A percentile compares a stretch with the other conserved stretches of the same genome.
These are phyloP conservation scores for Pseudochirops cupreus DNA, from an alignment of 2,797 vertebrate species.

Conservation along the genomic window DNA sequence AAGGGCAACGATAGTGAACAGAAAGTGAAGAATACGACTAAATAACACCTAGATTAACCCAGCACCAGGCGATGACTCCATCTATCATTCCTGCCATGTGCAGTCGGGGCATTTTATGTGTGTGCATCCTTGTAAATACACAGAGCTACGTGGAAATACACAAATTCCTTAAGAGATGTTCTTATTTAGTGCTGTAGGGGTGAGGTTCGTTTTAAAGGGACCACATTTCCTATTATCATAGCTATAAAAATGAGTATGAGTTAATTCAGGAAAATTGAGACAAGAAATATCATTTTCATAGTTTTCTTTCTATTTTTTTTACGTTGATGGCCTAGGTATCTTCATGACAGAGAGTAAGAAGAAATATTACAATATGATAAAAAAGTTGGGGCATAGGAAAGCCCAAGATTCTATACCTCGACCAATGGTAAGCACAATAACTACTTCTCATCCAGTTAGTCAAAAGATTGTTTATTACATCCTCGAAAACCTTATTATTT, in stretches of 20 bases:
- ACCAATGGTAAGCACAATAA: constrained; percentile 67
- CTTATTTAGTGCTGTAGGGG: constrained; percentile 4
- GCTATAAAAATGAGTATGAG: constrained; percentile 26
- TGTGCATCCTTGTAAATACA: neutral
- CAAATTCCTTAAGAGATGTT: neutral
- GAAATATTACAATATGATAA: constrained; percentile 64
- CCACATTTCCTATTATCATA: neutral
- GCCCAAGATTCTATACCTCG: constrained; percentile 31
- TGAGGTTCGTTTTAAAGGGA: neutral
- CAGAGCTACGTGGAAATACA: neutral
- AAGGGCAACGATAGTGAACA: neutral
- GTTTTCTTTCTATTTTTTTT: constrained; percentile 51
- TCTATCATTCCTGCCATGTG: neutral
- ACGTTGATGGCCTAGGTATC: constrained; percentile 70
- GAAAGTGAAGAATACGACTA: neutral
- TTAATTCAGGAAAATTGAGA: neutral
- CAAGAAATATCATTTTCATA: constrained; percentile 52
- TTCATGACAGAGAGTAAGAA: constrained; percentile 74
- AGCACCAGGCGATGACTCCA: neutral
- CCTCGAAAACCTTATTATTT: neutral
- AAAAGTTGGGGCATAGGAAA: constrained; percentile 59
- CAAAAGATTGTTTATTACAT: neutral
- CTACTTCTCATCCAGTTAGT: neutral
- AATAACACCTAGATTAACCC: neutral
- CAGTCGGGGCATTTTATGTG: neutral